Percentiles rank a stretch among this genome's conserved stretches.
These are phyloP conservation scores for Cantharis flavilabris DNA, from an alignment of 2,888 invertebrate genomes.

Conservation along the genomic window DNA sequence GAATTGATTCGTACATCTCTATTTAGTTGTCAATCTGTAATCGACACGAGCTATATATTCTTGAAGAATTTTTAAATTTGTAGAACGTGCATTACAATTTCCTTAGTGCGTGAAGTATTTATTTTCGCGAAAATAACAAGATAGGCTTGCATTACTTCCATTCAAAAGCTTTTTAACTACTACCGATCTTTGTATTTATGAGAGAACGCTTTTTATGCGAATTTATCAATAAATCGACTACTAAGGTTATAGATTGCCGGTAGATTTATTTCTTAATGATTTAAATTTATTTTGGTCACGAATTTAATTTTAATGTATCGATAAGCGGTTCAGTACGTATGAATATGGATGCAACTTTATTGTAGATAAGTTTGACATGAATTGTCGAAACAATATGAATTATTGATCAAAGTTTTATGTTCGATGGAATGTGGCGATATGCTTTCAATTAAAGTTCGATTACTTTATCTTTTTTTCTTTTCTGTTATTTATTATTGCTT, in stretches of 20 bases:
- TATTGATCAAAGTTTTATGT: conserved; percentile 24
- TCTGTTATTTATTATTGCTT: background rate
- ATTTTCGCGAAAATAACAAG: background rate
- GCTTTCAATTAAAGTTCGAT: conserved; percentile 9
- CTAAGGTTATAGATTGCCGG: conserved; percentile 18
- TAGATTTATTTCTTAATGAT: conserved; percentile 20
- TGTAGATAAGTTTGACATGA: conserved; percentile 25
- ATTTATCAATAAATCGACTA: conserved; percentile 15
- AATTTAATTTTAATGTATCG: conserved; percentile 30
- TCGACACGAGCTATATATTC: conserved; percentile 36
- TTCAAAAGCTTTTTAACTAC: conserved; percentile 4
- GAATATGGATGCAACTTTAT: conserved; percentile 21
- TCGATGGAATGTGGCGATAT: conserved; percentile 12
- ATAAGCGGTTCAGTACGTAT: conserved; percentile 14
- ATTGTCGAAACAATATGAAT: conserved; percentile 29
- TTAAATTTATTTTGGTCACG: conserved; percentile 29
- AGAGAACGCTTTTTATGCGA: conserved; percentile 15
- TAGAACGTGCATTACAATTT: conserved; percentile 20
- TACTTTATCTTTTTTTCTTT: background rate
- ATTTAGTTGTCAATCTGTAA: conserved; percentile 38
- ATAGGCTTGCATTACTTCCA: background rate
- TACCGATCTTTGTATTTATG: conserved; percentile 6
- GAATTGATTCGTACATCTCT: conserved; percentile 35
- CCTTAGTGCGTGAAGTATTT: background rate
- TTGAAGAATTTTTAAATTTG: conserved; percentile 24